phyloP scores from a whole-genome alignment of 2,113 vertebrate species.

The Desmodus rotundus region DNA sequence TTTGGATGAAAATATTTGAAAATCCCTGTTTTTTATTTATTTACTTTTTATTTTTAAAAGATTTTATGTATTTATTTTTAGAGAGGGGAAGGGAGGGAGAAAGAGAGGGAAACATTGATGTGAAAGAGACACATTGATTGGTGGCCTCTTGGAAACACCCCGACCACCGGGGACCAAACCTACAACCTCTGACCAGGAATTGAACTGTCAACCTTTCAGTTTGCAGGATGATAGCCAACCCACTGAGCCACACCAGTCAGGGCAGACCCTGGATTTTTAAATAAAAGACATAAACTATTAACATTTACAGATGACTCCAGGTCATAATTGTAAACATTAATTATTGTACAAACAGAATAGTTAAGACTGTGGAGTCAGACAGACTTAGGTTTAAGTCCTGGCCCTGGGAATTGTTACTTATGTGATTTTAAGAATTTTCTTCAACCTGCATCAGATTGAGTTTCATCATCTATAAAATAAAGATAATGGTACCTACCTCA shows the following conservation, averaged over 20 bases:
- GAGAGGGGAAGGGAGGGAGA: too few species aligned
- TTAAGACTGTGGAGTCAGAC: neutral
- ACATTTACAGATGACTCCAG: neutral
- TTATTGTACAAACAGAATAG: neutral
- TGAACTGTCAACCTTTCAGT: too few species aligned
- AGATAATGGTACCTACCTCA: neutral
- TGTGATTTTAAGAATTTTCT: neutral
- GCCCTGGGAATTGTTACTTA: neutral
- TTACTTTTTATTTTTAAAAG: too few species aligned
- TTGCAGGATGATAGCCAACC: too few species aligned
- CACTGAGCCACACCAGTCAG: too few species aligned
- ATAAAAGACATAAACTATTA: neutral
- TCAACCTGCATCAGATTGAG: neutral
- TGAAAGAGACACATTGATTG: too few species aligned
- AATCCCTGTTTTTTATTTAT: too few species aligned
- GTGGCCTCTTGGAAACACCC: too few species aligned
- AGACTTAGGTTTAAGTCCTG: neutral
- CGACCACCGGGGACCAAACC: too few species aligned
- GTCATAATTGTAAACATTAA: neutral
- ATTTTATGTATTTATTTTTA: too few species aligned
- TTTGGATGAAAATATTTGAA: neutral
- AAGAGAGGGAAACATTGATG: too few species aligned
- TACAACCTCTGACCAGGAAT: too few species aligned
- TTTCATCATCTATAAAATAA: neutral
- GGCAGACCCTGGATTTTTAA: neutral